These are phyloP conservation scores for Atopsyche davidsoni DNA, from an alignment of 1,140 invertebrate species.

Conservation along the genomic window DNA sequence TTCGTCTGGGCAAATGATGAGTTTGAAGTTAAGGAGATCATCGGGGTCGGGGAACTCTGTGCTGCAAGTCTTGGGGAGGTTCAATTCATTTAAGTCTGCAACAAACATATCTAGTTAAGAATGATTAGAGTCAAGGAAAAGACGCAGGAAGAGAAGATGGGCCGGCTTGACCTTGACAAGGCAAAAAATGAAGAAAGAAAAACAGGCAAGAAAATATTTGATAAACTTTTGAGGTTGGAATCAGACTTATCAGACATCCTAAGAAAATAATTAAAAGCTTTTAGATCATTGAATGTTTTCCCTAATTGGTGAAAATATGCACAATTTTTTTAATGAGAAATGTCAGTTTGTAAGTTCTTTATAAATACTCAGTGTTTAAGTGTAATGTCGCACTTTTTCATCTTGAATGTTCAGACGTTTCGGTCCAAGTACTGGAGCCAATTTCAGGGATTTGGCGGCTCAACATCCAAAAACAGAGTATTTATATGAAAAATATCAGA, in stretches of 20 bases:
- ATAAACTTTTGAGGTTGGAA: background rate
- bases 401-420: too few species aligned
- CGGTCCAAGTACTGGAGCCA: too few species aligned
- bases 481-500: too few species aligned
- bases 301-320: too few species aligned
- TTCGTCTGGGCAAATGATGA: conserved; percentile 96
- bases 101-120: conserved; percentile 28
- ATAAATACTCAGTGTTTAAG: too few species aligned
- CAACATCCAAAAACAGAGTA: too few species aligned
- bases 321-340: too few species aligned
- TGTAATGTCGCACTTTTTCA: too few species aligned
- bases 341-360: too few species aligned
- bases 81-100: conserved; percentile 95
- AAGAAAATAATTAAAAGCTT: background rate
- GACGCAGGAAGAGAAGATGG: background rate
- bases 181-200: background rate
- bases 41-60: conserved; percentile 95
- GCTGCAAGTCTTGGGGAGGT: conserved; percentile 93
- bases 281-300: background rate
- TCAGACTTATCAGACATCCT: background rate
- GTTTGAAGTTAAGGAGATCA: conserved; percentile 92
- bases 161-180: background rate
- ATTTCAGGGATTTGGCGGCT: too few species aligned
- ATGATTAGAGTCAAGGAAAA: conserved; percentile 1
- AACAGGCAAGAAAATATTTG: conserved; percentile 1